Conservation (phyloP, 2,888 invertebrate genomes). For the Timema cristinae region DNA sequence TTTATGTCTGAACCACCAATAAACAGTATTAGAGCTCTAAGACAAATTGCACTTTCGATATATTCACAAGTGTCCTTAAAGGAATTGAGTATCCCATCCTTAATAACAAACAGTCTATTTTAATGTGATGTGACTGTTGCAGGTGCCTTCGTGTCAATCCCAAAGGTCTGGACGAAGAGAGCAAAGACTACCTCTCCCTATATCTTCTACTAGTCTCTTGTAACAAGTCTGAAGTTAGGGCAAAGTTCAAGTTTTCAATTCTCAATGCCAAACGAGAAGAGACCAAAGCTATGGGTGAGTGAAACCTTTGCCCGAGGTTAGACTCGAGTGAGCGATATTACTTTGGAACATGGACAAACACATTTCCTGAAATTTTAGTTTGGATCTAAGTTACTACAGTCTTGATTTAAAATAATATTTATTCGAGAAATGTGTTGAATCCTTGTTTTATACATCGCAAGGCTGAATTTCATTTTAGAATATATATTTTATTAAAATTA, state of each 20-base stretch:
- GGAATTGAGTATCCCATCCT: too few species aligned
- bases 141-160: slow-evolving; percentile 99
- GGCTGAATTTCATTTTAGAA: too few species aligned
- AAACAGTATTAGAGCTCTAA: too few species aligned
- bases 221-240: slow-evolving; percentile 99
- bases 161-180: slow-evolving; percentile 99
- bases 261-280: slow-evolving; percentile 99
- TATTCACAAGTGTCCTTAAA: too few species aligned
- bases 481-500: too few species aligned
- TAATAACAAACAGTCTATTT: too few species aligned
- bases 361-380: not conserved
- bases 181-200: slow-evolving; percentile 98
- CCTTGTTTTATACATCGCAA: too few species aligned
- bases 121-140: slow-evolving; percentile 33
- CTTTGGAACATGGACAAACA: not conserved
- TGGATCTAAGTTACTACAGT: not conserved
- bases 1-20: too few species aligned
- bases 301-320: not conserved
- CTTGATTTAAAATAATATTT: too few species aligned
- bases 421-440: too few species aligned
- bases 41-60: too few species aligned
- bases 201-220: slow-evolving; percentile 98
- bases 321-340: not conserved
- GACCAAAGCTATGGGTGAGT: slow-evolving; percentile 97
- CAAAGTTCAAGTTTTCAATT: slow-evolving; percentile 99